phyloP scores from a whole-genome alignment of 2,888 invertebrate genomes.

The Oxytorus armatus region DNA sequence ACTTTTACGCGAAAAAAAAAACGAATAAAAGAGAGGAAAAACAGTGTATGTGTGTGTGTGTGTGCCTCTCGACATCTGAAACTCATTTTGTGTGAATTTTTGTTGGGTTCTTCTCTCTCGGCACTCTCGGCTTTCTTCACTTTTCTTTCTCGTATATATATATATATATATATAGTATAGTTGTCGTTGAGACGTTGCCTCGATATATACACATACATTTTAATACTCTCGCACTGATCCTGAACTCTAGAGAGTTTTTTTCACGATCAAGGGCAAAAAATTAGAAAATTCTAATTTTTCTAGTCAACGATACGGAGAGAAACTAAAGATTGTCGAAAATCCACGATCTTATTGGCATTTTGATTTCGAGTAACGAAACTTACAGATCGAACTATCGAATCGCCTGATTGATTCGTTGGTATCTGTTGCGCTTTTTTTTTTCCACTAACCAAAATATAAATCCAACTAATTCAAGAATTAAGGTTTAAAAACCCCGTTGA shows the following conservation, averaged over 20 bases:
- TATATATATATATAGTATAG: neutral
- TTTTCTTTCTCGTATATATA: constrained; percentile 36
- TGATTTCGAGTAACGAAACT: constrained; percentile 17
- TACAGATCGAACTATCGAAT: constrained; percentile 64
- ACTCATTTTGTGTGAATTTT: constrained; percentile 11
- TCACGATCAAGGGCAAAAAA: constrained; percentile 14
- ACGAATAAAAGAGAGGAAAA: constrained; percentile 3
- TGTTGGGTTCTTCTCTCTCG: constrained; percentile 43
- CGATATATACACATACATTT: constrained; percentile 7
- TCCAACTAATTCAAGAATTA: constrained; percentile 52
- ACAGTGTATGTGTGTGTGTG: constrained; percentile 32
- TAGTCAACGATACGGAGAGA: constrained; percentile 9
- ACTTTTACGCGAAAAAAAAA: neutral
- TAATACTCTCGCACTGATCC: neutral
- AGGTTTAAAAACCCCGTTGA: too few species aligned
- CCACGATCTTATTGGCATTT: constrained; percentile 15
- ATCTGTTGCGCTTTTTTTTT: constrained; percentile 55
- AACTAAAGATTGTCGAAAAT: neutral
- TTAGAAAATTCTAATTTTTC: constrained; percentile 18
- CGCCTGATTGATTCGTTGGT: constrained; percentile 79
- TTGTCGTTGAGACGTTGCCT: constrained; percentile 20
- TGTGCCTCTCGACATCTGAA: constrained; percentile 39
- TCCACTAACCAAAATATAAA: constrained; percentile 62
- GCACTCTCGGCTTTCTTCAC: constrained; percentile 58
- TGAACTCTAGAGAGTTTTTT: constrained; percentile 29